Conservation (phyloP, 1,140 invertebrate genomes). For the Marisa cornuarietis region DNA sequence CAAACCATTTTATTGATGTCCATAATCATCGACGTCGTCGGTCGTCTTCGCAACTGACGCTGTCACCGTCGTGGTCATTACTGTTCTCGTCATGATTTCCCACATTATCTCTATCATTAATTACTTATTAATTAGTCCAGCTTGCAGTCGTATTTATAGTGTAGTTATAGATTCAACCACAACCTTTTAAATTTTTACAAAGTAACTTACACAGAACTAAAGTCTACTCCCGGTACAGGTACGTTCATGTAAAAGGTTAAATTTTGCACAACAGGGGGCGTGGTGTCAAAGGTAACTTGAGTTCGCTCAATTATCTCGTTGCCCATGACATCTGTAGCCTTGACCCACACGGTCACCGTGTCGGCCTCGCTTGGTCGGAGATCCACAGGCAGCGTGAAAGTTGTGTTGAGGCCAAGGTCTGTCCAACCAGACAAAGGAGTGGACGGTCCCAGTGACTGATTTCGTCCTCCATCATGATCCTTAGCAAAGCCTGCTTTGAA, state of each 20-base stretch:
- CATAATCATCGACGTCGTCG: too few relatives aligned
- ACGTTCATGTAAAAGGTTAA: constrained; percentile 14
- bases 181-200: too few relatives aligned
- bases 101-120: background rate
- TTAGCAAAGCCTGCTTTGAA: constrained; percentile 15
- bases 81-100: too few relatives aligned
- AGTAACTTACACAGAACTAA: constrained; percentile 11
- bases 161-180: too few relatives aligned
- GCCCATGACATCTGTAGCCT: constrained; percentile 32
- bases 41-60: too few relatives aligned
- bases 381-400: background rate
- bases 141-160: background rate
- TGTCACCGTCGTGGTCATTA: too few relatives aligned
- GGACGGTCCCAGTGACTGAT: background rate
- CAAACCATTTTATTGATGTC: too few relatives aligned
- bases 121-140: too few relatives aligned
- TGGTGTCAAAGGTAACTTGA: constrained; percentile 29
- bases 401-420: constrained; percentile 1
- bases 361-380: constrained; percentile 12
- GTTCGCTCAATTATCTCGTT: constrained; percentile 25
- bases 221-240: background rate
- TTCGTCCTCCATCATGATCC: background rate
- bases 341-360: constrained; percentile 32
- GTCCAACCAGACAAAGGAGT: background rate
- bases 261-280: constrained; percentile 3